These are phyloP conservation scores for Hyalella azteca DNA, from an alignment of 2,888 invertebrate species.

Conservation along the genomic window DNA sequence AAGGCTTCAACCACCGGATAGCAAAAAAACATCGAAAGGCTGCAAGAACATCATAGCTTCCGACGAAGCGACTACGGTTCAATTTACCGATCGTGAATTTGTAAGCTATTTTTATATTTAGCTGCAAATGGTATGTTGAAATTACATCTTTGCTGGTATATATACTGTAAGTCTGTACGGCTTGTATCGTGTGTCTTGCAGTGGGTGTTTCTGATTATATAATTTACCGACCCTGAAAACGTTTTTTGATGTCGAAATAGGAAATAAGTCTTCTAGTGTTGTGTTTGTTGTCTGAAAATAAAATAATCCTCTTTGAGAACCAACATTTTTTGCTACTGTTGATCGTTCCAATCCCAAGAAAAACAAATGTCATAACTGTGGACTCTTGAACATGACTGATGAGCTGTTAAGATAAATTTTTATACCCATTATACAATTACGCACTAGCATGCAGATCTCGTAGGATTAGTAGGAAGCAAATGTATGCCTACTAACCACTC, in stretches of 20 bases:
- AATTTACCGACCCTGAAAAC: not conserved
- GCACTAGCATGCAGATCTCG: not conserved
- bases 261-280: not conserved
- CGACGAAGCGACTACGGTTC: constrained; percentile 13
- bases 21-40: not conserved
- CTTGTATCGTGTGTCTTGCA: not conserved
- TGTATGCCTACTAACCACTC: constrained; percentile 7
- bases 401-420: not conserved
- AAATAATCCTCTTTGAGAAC: not conserved
- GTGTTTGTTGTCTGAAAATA: not conserved
- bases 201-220: constrained; percentile 33
- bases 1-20: not conserved
- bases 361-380: no score
- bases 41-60: not conserved
- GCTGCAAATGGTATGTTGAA: not conserved
- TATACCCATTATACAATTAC: constrained; percentile 1
- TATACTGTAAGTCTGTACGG: no score
- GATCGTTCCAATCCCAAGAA: no score
- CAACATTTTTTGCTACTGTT: no score
- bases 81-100: not conserved
- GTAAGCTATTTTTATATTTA: constrained; percentile 26
- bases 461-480: not conserved
- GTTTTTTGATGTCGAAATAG: constrained; percentile 31
- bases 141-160: no score
- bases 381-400: constrained; percentile 21